Conservation (phyloP, 1,140 invertebrate genomes). For the Tetragnatha versicolor region DNA sequence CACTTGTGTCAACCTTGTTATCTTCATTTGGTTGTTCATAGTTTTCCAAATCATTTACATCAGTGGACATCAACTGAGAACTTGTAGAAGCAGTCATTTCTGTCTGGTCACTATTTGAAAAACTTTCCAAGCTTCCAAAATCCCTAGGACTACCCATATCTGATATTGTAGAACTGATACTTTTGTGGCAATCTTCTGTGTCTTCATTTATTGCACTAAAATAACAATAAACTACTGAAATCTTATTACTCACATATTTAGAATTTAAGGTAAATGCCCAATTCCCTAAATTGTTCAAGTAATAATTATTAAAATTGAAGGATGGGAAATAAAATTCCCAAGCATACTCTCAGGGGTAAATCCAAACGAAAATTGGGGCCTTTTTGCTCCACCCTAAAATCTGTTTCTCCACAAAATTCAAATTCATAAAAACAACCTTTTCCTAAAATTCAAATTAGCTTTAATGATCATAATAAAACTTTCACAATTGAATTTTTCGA, state of each 20-base stretch:
- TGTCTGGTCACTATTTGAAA: slow-evolving; percentile 46
- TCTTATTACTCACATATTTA: too few relatives aligned
- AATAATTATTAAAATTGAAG: background rate
- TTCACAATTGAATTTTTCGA: too few relatives aligned
- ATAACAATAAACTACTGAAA: background rate
- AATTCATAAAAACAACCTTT: too few relatives aligned
- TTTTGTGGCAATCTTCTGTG: slow-evolving; percentile 20
- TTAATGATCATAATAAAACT: too few relatives aligned
- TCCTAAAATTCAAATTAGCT: too few relatives aligned
- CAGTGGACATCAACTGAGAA: slow-evolving; percentile 43
- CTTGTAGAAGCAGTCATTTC: slow-evolving; percentile 48
- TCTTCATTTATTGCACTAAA: slow-evolving; percentile 6
- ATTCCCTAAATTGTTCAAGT: background rate
- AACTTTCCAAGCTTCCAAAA: slow-evolving; percentile 53
- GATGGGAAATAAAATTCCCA: background rate
- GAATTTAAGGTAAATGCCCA: too few relatives aligned
- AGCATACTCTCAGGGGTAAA: background rate
- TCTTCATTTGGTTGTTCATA: background rate
- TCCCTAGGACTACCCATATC: slow-evolving; percentile 56
- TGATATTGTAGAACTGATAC: slow-evolving; percentile 55
- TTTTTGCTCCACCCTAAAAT: background rate
- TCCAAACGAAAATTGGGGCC: background rate
- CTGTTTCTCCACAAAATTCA: too few relatives aligned
- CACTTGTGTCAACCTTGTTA: background rate
- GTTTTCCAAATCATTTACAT: slow-evolving; percentile 13